These are phyloP conservation scores for Gymnothorax javanicus DNA, from an alignment of 2,797 vertebrate genomes.

Conservation along the genomic window DNA sequence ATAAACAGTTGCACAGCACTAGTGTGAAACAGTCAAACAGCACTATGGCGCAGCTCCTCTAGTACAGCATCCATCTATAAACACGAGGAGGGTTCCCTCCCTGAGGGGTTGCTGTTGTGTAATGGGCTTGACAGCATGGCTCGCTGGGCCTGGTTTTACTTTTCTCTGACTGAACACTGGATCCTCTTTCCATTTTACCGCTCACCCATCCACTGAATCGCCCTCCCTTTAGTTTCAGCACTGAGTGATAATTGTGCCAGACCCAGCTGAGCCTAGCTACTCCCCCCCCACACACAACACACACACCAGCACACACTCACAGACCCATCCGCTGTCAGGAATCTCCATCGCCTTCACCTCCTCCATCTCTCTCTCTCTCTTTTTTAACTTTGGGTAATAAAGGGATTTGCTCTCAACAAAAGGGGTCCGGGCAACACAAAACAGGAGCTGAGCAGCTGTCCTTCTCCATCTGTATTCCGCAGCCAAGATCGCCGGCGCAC, in stretches of 20 bases:
- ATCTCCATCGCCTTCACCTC: slow-evolving; percentile 11
- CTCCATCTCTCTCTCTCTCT: neutral
- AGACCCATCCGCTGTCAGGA: neutral
- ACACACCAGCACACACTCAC: neutral
- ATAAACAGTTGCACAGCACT: neutral
- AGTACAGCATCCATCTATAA: neutral
- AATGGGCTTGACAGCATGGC: neutral
- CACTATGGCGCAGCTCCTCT: neutral
- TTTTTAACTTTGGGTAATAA: slow-evolving; percentile 25
- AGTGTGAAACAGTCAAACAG: neutral
- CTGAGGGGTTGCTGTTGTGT: neutral
- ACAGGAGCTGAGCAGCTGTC: neutral
- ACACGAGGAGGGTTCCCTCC: neutral
- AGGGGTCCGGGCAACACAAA: slow-evolving; percentile 26
- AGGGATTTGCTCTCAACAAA: slow-evolving; percentile 29
- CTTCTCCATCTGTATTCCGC: neutral
- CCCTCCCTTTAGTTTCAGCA: slow-evolving; percentile 24
- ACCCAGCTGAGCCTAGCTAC: slow-evolving; percentile 29
- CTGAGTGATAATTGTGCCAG: slow-evolving; percentile 34
- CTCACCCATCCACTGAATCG: no score
- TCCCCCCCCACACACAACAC: slow-evolving; percentile 7
- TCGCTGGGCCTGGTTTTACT: slow-evolving; percentile 6
- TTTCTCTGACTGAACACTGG: slow-evolving; percentile 12
- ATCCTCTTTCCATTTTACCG: slow-evolving; percentile 3
- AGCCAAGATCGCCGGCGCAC: neutral